Evolutionary conservation across 2,888 invertebrate genomes (phyloP).

Genomic region (Hecatera dysodea): DNA sequence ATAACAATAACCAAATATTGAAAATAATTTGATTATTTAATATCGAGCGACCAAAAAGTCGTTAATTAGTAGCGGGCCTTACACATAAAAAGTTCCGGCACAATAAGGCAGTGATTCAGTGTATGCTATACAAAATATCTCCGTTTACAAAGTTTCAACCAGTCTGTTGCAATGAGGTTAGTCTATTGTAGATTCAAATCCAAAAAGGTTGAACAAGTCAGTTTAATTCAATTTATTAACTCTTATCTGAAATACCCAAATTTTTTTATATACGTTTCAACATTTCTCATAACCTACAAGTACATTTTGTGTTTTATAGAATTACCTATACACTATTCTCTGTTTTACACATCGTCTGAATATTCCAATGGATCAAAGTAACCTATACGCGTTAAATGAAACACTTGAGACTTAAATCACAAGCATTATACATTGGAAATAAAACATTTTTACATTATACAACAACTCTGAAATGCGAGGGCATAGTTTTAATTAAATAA

Average conservation of each 20-base stretch:
- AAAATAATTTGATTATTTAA: conserved; percentile 65
- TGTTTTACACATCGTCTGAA: conserved; percentile 87
- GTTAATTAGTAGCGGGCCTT: conserved; percentile 72
- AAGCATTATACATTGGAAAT: conserved; percentile 71
- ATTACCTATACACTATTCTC: conserved; percentile 88
- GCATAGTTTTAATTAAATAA: conserved; percentile 80
- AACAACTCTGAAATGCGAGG: conserved; percentile 88
- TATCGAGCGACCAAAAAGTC: conserved; percentile 70
- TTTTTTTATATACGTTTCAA: conserved; percentile 87
- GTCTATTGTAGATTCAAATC: conserved; percentile 91
- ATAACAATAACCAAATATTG: conserved; percentile 64
- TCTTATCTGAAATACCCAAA: conserved; percentile 88
- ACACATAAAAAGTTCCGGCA: conserved; percentile 86
- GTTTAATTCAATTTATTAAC: conserved; percentile 85
- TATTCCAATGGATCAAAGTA: conserved; percentile 86
- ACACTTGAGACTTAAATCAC: conserved; percentile 75
- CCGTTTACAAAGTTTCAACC: conserved; percentile 87
- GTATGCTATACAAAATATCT: conserved; percentile 90
- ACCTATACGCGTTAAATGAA: conserved; percentile 78
- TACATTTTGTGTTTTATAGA: conserved; percentile 89
- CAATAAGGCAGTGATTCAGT: conserved; percentile 90
- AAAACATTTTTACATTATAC: conserved; percentile 78
- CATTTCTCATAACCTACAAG: conserved; percentile 89
- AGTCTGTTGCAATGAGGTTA: conserved; percentile 90
- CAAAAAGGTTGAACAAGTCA: conserved; percentile 89